phyloP scores from a whole-genome alignment of 2,113 vertebrate species.

The Bubo blakistoni region DNA sequence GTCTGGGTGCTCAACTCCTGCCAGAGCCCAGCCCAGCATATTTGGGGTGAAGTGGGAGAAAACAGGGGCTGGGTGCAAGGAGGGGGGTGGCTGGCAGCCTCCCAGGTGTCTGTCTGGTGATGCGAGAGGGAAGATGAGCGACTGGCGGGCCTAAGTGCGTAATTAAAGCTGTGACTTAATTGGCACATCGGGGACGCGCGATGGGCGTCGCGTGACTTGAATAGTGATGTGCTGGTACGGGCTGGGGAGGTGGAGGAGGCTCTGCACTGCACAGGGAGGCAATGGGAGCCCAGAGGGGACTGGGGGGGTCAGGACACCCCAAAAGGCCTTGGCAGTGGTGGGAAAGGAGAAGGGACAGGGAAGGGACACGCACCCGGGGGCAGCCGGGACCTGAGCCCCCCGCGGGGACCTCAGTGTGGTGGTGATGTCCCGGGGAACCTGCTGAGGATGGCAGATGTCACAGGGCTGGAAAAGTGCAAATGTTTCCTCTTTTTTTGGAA shows the following conservation, averaged over 20 bases:
- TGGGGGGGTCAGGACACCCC: rapidly evolving
- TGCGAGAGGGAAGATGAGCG: not conserved
- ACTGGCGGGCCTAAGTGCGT: not conserved
- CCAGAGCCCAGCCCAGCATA: rapidly evolving
- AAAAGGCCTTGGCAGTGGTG: rapidly evolving
- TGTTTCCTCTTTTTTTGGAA: not conserved
- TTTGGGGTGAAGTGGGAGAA: not conserved
- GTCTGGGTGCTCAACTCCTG: not conserved
- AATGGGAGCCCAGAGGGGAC: not conserved
- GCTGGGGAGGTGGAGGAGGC: not conserved
- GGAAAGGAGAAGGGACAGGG: not conserved
- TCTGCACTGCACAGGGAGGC: rapidly evolving
- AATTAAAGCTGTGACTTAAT: constrained; percentile 31
- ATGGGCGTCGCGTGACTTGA: not conserved
- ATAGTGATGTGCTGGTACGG: not conserved
- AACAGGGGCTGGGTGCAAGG: not conserved
- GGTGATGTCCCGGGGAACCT: not conserved
- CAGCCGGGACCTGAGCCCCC: not conserved
- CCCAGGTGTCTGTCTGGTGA: not conserved
- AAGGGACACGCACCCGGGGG: rapidly evolving
- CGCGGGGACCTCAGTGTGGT: rapidly evolving
- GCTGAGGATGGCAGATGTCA: not conserved
- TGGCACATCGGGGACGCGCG: not conserved
- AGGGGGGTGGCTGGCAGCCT: not conserved
- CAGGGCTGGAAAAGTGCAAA: not conserved